phyloP scores from a whole-genome alignment of 2,888 invertebrate genomes.

The Acrobasis suavella region DNA sequence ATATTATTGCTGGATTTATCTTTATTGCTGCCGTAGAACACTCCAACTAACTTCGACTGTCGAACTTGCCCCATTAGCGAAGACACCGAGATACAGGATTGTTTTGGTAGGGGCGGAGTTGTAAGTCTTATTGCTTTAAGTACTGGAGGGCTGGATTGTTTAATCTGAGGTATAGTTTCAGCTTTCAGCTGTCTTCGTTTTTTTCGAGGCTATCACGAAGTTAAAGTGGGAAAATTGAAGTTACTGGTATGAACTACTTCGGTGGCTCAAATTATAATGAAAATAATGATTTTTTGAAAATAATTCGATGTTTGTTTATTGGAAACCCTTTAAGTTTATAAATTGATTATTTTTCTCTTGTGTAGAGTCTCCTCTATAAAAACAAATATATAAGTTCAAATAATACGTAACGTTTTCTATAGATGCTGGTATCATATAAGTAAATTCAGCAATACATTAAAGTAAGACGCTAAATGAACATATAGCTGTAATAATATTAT shows the following conservation, averaged over 20 bases:
- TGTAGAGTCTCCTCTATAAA: too few relatives aligned
- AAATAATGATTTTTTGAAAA: too few relatives aligned
- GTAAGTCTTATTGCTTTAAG: conserved; percentile 82
- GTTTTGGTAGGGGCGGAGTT: conserved; percentile 79
- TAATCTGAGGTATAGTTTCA: conserved; percentile 72
- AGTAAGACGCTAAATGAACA: too few relatives aligned
- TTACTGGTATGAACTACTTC: not conserved
- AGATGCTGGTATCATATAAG: too few relatives aligned
- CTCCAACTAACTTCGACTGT: conserved; percentile 81
- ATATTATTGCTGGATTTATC: conserved; percentile 83
- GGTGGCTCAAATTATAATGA: too few relatives aligned
- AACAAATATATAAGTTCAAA: too few relatives aligned
- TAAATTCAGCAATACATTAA: too few relatives aligned
- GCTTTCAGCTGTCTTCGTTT: conserved; percentile 30
- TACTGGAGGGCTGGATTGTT: conserved; percentile 73
- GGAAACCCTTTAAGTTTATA: too few relatives aligned
- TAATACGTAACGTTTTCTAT: too few relatives aligned
- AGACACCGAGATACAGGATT: conserved; percentile 81
- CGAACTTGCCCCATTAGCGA: conserved; percentile 82
- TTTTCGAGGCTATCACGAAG: not conserved
- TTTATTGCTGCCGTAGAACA: conserved; percentile 81
- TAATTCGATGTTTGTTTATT: too few relatives aligned
- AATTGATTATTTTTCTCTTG: too few relatives aligned
- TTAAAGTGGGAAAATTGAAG: not conserved
- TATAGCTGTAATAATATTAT: too few relatives aligned